These are phyloP conservation scores for Pandemis cinnamomeana DNA, from an alignment of 2,888 invertebrate genomes.

Conservation along the genomic window DNA sequence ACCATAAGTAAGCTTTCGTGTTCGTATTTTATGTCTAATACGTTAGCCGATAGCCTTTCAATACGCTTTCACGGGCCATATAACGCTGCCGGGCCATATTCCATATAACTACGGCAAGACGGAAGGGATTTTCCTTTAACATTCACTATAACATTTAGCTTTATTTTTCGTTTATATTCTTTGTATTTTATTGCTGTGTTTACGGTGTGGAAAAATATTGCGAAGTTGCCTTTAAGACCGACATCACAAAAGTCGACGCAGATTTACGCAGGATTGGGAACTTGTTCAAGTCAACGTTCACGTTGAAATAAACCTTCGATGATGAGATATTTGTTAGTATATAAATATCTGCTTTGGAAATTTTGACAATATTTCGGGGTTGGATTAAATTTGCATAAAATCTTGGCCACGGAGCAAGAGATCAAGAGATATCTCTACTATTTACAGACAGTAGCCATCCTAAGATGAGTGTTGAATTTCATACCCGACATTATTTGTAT, in stretches of 20 bases:
- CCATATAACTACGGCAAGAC: constrained; percentile 15
- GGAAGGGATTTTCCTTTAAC: constrained; percentile 24
- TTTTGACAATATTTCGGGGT: no score
- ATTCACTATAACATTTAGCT: constrained; percentile 6
- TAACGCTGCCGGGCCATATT: constrained; percentile 47
- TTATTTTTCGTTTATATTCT: constrained; percentile 7
- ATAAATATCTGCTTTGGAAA: no score
- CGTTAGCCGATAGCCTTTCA: constrained; percentile 48
- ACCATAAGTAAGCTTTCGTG: constrained; percentile 64
- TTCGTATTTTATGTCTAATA: constrained; percentile 54
- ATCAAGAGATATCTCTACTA: no score
- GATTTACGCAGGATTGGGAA: background rate
- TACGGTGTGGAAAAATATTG: background rate
- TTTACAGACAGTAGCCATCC: no score
- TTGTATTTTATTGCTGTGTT: background rate
- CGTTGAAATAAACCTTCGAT: background rate
- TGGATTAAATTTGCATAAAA: no score
- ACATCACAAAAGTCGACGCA: background rate
- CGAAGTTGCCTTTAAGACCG: background rate
- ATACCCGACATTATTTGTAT: no score
- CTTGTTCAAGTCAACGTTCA: background rate
- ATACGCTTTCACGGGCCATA: constrained; percentile 66
- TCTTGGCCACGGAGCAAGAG: no score
- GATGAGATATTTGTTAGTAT: background rate
- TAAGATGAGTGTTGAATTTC: no score